Evolutionary conservation across 2,888 invertebrate species (phyloP).

Genomic region (Brachyopa scutellaris): DNA sequence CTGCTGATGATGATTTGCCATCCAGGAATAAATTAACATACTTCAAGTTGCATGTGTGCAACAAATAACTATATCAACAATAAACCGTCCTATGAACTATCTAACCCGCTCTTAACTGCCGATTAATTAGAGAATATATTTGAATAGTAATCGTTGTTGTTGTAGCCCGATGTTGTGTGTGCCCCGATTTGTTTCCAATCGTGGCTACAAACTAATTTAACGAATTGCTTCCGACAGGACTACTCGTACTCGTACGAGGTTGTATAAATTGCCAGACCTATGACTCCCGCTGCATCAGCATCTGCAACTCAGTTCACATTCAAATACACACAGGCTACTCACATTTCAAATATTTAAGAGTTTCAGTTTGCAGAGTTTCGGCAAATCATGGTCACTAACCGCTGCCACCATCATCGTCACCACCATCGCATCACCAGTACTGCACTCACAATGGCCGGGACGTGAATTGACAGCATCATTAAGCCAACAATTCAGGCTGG

Average conservation of each 20-base stretch:
- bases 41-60: constrained; percentile 25
- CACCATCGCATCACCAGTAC: constrained; percentile 9
- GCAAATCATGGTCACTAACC: constrained; percentile 64
- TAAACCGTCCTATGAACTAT: constrained; percentile 24
- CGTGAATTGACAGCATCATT: constrained; percentile 64
- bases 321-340: constrained; percentile 10
- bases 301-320: constrained; percentile 1
- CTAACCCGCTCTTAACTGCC: constrained; percentile 41
- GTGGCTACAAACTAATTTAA: constrained; percentile 62
- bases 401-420: constrained; percentile 49
- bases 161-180: neutral
- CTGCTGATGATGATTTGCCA: constrained; percentile 9
- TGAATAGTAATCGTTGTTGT: constrained; percentile 36
- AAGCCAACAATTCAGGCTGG: constrained; percentile 27
- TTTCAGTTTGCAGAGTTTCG: constrained; percentile 56
- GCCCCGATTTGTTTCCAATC: constrained; percentile 9
- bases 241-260: too few relatives aligned
- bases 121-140: constrained; percentile 63
- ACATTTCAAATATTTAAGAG: constrained; percentile 66
- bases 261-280: neutral
- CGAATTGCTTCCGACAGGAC: constrained; percentile 47
- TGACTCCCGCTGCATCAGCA: neutral
- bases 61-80: constrained; percentile 33
- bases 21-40: constrained; percentile 30
- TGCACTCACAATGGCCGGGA: constrained; percentile 31